Evolutionary conservation across 2,113 vertebrate species (phyloP).

Genomic region (Callionymus lyra): DNA sequence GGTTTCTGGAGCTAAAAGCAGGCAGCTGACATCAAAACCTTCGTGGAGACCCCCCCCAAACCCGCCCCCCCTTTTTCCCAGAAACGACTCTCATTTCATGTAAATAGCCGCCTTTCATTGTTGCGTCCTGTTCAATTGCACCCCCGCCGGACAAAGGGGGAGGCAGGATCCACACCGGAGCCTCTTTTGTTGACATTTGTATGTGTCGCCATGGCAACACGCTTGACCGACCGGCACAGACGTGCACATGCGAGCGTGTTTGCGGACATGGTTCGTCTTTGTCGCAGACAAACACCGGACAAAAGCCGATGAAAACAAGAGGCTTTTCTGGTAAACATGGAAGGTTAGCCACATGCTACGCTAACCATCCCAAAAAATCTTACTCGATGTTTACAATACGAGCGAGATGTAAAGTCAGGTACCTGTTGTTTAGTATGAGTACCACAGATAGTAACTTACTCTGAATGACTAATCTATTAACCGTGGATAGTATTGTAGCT

Average conservation of each 20-base stretch:
- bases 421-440: no score
- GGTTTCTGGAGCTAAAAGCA: conserved; percentile 57
- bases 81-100: conserved; percentile 54
- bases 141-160: conserved; percentile 44
- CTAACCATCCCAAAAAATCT: no score
- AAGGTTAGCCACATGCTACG: no score
- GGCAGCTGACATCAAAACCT: conserved; percentile 56
- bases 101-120: conserved; percentile 51
- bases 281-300: not conserved
- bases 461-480: no score
- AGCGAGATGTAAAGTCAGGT: no score
- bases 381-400: no score
- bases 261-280: conserved; percentile 15
- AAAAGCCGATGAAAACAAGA: conserved; percentile 4
- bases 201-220: conserved; percentile 44
- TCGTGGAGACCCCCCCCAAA: conserved; percentile 46
- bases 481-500: no score
- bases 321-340: no score
- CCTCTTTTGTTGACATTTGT: conserved; percentile 44
- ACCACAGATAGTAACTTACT: no score
- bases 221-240: conserved; percentile 7
- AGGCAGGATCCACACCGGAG: conserved; percentile 15
- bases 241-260: conserved; percentile 13
- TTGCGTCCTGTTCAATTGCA: conserved; percentile 53
- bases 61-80: conserved; percentile 51